A percentile compares a stretch with the other conserved stretches of the same genome.
These are phyloP conservation scores for Zygaena filipendulae DNA, from an alignment of 2,888 invertebrate genomes.

Conservation along the genomic window DNA sequence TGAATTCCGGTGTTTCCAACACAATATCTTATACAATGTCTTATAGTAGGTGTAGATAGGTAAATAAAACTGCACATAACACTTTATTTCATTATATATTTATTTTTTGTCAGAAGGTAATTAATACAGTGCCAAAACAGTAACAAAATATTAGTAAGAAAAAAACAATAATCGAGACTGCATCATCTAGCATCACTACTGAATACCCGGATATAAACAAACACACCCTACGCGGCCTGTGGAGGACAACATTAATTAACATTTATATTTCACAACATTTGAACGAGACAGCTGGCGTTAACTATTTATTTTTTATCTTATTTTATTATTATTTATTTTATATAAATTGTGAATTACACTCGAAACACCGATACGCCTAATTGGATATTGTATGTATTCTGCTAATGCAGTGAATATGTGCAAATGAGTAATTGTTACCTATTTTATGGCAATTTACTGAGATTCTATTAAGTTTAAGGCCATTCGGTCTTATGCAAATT, in stretches of 20 bases:
- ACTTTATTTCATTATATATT: slow-evolving; percentile 63
- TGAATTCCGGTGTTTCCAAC: too few relatives aligned
- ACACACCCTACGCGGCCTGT: slow-evolving; percentile 34
- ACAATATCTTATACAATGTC: too few relatives aligned
- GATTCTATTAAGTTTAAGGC: too few relatives aligned
- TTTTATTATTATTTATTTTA: too few relatives aligned
- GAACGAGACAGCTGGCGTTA: slow-evolving; percentile 55
- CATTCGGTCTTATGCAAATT: slow-evolving; percentile 17
- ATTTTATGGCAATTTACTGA: too few relatives aligned
- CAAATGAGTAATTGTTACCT: slow-evolving; percentile 14
- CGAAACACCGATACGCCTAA: slow-evolving; percentile 61
- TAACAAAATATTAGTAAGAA: slow-evolving; percentile 68
- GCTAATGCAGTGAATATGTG: too few relatives aligned
- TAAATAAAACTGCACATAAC: slow-evolving; percentile 43
- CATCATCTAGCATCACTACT: slow-evolving; percentile 67
- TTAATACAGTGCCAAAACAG: slow-evolving; percentile 69
- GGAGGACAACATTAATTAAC: slow-evolving; percentile 57
- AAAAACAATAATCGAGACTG: slow-evolving; percentile 61
- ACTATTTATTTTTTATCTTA: slow-evolving; percentile 20
- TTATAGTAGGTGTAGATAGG: too few relatives aligned
- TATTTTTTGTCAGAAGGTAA: slow-evolving; percentile 69
- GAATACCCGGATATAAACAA: slow-evolving; percentile 48
- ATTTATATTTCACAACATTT: slow-evolving; percentile 58
- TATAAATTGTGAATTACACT: slow-evolving; percentile 55
- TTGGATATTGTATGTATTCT: slow-evolving; percentile 44